Evolutionary conservation across 2,797 vertebrate species (phyloP), one percentile per base, ranked within the genome.

Genomic region (Dallia pectoralis): DNA sequence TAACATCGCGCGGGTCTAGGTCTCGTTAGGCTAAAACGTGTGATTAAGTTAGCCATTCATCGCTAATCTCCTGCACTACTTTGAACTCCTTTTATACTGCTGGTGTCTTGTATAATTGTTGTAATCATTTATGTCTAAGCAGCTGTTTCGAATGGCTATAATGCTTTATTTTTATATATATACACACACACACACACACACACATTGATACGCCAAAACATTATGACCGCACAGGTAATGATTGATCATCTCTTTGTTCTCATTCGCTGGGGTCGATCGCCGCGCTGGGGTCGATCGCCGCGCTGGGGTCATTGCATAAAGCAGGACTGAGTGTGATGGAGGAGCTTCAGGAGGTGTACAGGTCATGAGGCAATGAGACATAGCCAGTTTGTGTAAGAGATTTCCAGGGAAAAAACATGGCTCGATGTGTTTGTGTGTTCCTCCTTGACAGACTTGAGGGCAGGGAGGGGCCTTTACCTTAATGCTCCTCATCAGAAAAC

Each of bases 401-500:
- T 91, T 91, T 94, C 91, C 91, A 92, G 91, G 91, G 92, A 92
- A 90, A 83, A 82, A 72, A 85, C 70, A 79, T 85, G 83, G 84
- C 89, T 78, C 77, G 32, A 73, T 44, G 7, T 76, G 70, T 86
- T 81, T 18, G 81, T 80, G 86, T 83, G 86, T 90, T 90, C 87
- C 80, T 86, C 86, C 88, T 44, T 44, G 11, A 88, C 85, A 88
- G 83, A 88, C 77, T 83, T 84, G 85, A 88, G 1, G 22, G 53
- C 0, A 11, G 53, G 53, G 53, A 22, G 22, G 22, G 18, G 22
- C 53, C 9, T 56, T 25, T 56, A 19, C 25, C 22, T 44, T 44
- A 0, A 44, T 44, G 40, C 40, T 9, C 2, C 2, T 56, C 51
- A 19, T 56, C 51, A 27, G 22, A 25, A 22, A 59, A 59, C 53